phyloP scores from a whole-genome alignment of 2,113 vertebrate genomes.

The Cyanoderma ruficeps region DNA sequence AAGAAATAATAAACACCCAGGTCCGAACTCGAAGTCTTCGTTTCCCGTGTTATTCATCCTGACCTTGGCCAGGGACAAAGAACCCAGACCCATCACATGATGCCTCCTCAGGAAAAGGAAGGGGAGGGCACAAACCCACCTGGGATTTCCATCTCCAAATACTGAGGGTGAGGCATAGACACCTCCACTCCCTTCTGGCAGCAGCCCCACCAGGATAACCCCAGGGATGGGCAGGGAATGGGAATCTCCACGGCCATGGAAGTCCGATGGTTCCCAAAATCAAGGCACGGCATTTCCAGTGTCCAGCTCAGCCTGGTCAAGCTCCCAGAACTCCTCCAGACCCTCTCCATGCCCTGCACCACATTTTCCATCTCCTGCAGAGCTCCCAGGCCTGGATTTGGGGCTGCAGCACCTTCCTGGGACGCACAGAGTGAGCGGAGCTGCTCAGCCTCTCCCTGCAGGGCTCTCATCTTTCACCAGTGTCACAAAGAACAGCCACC shows the following conservation, averaged over 20 bases:
- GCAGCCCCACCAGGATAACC: neutral
- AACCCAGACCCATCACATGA: no score
- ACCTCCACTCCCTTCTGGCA: neutral
- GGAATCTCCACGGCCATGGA: neutral
- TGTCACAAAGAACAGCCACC: neutral
- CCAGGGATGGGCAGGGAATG: neutral
- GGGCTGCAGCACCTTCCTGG: neutral
- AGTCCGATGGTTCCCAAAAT: fast-evolving
- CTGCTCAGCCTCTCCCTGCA: neutral
- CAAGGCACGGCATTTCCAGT: neutral
- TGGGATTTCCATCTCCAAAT: neutral
- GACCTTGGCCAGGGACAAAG: no score
- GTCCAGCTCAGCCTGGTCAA: neutral
- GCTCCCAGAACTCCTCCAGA: neutral
- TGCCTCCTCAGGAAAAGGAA: neutral
- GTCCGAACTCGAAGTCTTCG: no score
- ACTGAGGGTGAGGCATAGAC: neutral
- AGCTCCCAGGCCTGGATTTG: neutral
- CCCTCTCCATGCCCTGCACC: neutral
- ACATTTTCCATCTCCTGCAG: fast-evolving
- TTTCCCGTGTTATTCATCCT: no score
- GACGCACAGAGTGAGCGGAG: fast-evolving
- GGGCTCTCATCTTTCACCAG: neutral
- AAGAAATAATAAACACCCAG: no score
- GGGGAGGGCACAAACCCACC: neutral